Base-by-base conservation (phyloP, 2,113 vertebrate species). In the Aix galericulata region DNA sequence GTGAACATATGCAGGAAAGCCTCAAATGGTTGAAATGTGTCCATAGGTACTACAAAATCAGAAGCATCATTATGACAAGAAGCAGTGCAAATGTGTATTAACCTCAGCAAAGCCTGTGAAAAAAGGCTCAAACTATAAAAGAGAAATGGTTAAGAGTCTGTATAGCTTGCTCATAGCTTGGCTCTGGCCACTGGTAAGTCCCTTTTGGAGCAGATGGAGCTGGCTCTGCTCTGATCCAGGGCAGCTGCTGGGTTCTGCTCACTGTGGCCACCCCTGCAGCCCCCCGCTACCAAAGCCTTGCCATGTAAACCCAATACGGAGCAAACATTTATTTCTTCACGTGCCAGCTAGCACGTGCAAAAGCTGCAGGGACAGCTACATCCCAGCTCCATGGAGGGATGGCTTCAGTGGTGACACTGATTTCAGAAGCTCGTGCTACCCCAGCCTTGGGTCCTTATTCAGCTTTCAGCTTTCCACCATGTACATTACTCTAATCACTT, bases 301-400 rank as follows among this genome's bases (percentile, higher is more conserved):
- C 9, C 46, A 48, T 1, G 5, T 48, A 48, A 21, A 48, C 46
- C 46, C 20, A 48, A 48, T 22, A 48, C 20, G 11, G 5, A 71
- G 44, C 34, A 85, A 77, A 8, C 52, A 36, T 66, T 52, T 11
- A 14, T 12, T 25, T 66, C 29, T 73, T 86, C 79, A 50, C 2
- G 6, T 17, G 63, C 38, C 36, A 66, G 0, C 1, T 2, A 42
- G 29, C 40, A 77, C 1, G 0, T 2, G 18, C 53, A 93, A 69
- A 56, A 82, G 18, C 23, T 71, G 14, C 55, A 71, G 55, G 27
- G 56, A 36, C 42, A 80, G 52, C 21, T 52, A 0, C 40, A 76
- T 3, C 64, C 40, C 40, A 71, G 58, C 26, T 59, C 52, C 36
- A 25, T 11, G 29, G 17, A 9, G 8, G 26, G 13, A 44, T 6